These are phyloP conservation scores for Tretioscincus oriximinensis DNA, from an alignment of 2,113 vertebrate species.

Conservation along the genomic window DNA sequence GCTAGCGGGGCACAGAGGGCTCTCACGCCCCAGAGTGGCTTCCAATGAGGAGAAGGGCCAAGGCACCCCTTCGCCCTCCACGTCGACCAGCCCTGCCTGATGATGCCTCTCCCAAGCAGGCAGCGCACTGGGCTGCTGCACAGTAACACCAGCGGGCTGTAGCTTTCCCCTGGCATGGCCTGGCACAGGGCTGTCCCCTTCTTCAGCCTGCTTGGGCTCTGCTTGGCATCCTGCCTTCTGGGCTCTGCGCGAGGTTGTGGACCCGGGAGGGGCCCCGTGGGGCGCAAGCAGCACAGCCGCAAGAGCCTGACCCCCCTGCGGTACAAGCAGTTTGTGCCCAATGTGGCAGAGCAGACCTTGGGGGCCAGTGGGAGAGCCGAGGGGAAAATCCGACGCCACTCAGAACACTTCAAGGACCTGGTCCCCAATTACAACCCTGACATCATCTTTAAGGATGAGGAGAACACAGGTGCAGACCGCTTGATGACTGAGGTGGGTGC, in stretches of 20 bases:
- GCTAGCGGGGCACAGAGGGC: neutral
- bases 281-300: conserved; percentile 67
- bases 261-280: conserved; percentile 80
- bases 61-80: conserved; percentile 43
- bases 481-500: conserved; percentile 77
- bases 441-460: conserved; percentile 78
- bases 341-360: conserved; percentile 76
- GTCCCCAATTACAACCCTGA: conserved; percentile 77
- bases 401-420: conserved; percentile 73
- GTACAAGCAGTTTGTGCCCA: conserved; percentile 79
- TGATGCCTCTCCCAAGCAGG: conserved; percentile 31
- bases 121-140: conserved; percentile 25
- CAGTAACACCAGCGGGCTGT: neutral
- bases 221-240: conserved; percentile 65
- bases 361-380: conserved; percentile 78
- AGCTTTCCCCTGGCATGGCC: conserved; percentile 46
- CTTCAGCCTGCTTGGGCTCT: conserved; percentile 69
- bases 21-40: neutral
- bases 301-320: conserved; percentile 73
- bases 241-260: conserved; percentile 82
- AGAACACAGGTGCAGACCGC: conserved; percentile 75
- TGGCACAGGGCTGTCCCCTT: conserved; percentile 70
- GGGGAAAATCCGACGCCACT: conserved; percentile 72
- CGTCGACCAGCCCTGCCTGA: conserved; percentile 24
- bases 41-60: conserved; percentile 38